A percentile compares a stretch with the other conserved stretches of the same genome.
Evolutionary conservation across 2,113 vertebrate genomes (phyloP).

Genomic region (Salvelinus alpinus): DNA sequence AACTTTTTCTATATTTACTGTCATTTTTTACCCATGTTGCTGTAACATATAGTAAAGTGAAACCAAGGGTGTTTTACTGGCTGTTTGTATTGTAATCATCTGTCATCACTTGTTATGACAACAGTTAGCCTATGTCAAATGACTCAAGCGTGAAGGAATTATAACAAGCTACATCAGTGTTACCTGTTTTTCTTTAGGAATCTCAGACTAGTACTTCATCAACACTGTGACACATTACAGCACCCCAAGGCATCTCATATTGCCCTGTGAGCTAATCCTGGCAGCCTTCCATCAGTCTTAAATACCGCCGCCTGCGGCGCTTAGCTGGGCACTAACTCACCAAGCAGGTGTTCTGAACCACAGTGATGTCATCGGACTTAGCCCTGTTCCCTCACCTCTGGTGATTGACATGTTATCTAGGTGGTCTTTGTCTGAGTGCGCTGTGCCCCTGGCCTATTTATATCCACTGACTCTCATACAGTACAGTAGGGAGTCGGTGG

Average conservation of each 20-base stretch:
- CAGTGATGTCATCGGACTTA: slow-evolving; percentile 53
- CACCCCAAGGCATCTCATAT: slow-evolving; percentile 44
- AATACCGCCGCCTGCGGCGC: slow-evolving; percentile 55
- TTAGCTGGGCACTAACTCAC: slow-evolving; percentile 52
- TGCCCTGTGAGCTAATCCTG: slow-evolving; percentile 64
- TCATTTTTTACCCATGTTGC: too few relatives aligned
- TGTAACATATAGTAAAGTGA: too few relatives aligned
- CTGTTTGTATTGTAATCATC: too few relatives aligned
- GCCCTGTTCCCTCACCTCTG: slow-evolving; percentile 10
- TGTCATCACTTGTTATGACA: background rate
- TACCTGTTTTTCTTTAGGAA: slow-evolving; percentile 44
- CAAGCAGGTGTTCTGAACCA: slow-evolving; percentile 58
- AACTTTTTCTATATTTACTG: background rate
- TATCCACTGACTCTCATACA: slow-evolving; percentile 38
- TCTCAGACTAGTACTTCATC: slow-evolving; percentile 42
- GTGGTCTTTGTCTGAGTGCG: slow-evolving; percentile 39
- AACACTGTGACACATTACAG: slow-evolving; percentile 46
- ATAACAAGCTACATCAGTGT: background rate
- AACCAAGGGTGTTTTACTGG: too few relatives aligned
- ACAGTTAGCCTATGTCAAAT: background rate
- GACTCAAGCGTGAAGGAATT: slow-evolving; percentile 4
- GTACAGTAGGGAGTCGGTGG: slow-evolving; percentile 23
- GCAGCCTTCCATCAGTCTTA: slow-evolving; percentile 51
- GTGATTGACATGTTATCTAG: slow-evolving; percentile 24
- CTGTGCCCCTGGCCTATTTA: slow-evolving; percentile 45